phyloP scores from a whole-genome alignment of 2,113 vertebrate genomes.

The Perognathus longimembris region DNA sequence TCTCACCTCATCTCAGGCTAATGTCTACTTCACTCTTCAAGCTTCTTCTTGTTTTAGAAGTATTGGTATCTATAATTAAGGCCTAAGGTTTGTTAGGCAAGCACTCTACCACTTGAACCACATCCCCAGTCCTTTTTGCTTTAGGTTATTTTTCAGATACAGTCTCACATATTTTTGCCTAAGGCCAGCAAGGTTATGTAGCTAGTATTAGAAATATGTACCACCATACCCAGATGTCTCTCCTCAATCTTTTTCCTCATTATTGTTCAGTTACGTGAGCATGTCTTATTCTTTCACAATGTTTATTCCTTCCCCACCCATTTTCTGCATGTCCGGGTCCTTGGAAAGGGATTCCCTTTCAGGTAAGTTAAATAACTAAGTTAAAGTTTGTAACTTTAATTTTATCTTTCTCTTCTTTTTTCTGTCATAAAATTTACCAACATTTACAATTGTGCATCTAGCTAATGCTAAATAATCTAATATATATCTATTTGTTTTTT shows the following conservation, averaged over 20 bases:
- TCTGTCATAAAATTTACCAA: slow-evolving; percentile 7
- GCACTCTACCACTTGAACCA: too few relatives aligned
- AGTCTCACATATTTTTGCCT: too few relatives aligned
- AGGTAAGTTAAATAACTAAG: background rate
- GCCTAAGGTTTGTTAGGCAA: too few relatives aligned
- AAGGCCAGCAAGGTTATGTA: too few relatives aligned
- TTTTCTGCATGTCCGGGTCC: background rate
- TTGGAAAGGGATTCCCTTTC: background rate
- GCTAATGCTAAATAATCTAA: slow-evolving; percentile 8
- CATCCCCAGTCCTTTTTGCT: too few relatives aligned
- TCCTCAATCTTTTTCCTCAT: background rate
- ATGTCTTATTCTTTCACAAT: background rate
- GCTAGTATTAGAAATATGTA: too few relatives aligned
- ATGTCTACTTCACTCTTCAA: background rate
- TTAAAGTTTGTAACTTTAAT: background rate
- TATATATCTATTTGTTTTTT: background rate
- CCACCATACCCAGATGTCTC: too few relatives aligned
- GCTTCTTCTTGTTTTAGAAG: background rate
- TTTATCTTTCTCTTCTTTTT: background rate
- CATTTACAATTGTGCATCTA: background rate
- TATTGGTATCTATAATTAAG: too few relatives aligned
- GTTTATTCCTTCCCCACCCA: background rate
- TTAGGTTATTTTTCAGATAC: too few relatives aligned
- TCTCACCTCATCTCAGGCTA: background rate
- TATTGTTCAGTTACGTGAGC: background rate